Evolutionary conservation across 2,113 vertebrate genomes (phyloP), one percentile per base, ranked within the genome.

Genomic region (Lipophrys pholis): DNA sequence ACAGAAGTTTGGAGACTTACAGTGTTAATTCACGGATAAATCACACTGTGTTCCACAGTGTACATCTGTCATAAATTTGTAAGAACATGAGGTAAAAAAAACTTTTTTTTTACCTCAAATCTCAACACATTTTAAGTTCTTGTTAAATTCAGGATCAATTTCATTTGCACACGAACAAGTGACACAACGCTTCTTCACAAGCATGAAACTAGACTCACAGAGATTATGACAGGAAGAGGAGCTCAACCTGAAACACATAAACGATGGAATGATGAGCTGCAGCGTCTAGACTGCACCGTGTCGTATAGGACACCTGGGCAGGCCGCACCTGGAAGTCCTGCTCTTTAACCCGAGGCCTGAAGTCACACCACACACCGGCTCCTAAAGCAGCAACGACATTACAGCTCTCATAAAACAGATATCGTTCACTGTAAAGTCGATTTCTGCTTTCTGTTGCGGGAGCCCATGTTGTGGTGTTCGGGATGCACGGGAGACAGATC

Each of bases 241-340:
- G 50, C 66, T 48, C 30, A 43, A 51, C 45, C 11, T 35, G 16
- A 43, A 66, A 62, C 54, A 65, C 46, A 76, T 65, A 81, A 85
- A 85, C 42, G 66, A 69, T 50, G 60, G 58, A 79, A 70, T 52
- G 62, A 56, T 72, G 62, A 56, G 69, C 38, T 17, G 53, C 64
- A 65, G 39, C 62, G 67, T 81, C 73, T 76, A 81, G 76, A 77
- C 64, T 73, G 14, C 14, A 41, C 9, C 48, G 15, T 3, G 49
- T 45, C 83, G 48, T 69, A 65, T 62, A 38, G 82, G 69, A 89
- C 85, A 87, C 86, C 83, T 90, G 88, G 80, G 35, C 54, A 72
- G 56, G 56, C 53, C 71, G 87, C 88, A 85, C 88, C 82, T 88
- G 87, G 77, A 63, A 46, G 46, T 14, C 17, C 17, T n/a, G 15